phyloP scores from a whole-genome alignment of 2,888 invertebrate genomes.

The Trypoxylon attenuatum region DNA sequence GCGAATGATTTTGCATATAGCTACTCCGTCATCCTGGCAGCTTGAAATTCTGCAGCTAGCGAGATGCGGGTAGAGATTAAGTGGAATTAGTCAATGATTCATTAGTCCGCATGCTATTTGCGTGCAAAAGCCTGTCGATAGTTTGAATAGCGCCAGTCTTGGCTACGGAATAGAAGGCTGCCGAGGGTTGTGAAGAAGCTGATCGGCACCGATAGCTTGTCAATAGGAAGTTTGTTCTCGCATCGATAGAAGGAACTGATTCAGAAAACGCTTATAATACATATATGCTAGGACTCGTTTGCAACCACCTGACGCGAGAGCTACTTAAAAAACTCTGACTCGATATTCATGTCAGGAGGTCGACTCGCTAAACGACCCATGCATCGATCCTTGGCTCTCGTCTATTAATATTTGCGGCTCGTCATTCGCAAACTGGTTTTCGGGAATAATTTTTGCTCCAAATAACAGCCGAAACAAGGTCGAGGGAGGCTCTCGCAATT shows the following conservation, averaged over 20 bases:
- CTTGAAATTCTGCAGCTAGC: too few relatives aligned
- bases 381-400: slow-evolving; percentile 24
- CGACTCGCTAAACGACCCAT: slow-evolving; percentile 36
- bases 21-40: too few relatives aligned
- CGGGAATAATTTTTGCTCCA: not conserved
- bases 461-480: slow-evolving; percentile 23
- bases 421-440: slow-evolving; percentile 11
- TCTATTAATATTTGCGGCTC: slow-evolving; percentile 17
- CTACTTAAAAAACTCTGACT: slow-evolving; percentile 39
- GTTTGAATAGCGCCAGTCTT: slow-evolving; percentile 19
- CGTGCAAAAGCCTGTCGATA: not conserved
- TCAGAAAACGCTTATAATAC: slow-evolving; percentile 20
- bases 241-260: not conserved
- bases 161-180: slow-evolving; percentile 39
- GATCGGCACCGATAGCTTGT: slow-evolving; percentile 18
- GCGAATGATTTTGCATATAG: too few relatives aligned
- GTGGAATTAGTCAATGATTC: not conserved
- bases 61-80: too few relatives aligned
- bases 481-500: too few relatives aligned
- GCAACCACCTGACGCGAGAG: slow-evolving; percentile 5
- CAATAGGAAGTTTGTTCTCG: slow-evolving; percentile 24
- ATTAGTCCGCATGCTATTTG: not conserved
- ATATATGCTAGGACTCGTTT: not conserved
- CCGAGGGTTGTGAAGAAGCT: slow-evolving; percentile 28
- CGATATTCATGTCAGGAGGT: slow-evolving; percentile 60